Conservation (phyloP, 2,888 invertebrate genomes). For the Drosophila subquinaria region DNA sequence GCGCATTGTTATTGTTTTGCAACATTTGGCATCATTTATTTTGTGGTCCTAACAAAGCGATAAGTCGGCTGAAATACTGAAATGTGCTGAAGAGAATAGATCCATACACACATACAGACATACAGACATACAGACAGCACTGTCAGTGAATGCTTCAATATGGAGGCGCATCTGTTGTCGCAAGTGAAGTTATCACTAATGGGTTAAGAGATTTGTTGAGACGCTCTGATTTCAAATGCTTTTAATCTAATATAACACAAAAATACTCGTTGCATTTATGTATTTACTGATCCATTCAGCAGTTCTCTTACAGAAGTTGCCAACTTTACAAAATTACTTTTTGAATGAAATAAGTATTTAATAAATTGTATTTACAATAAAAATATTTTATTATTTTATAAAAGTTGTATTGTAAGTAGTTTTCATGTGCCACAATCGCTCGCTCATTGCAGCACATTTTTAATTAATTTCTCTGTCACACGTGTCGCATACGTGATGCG, state of each 20-base stretch:
- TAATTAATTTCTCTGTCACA: conserved; percentile 35
- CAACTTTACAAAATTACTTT: not conserved
- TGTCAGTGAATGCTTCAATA: conserved; percentile 14
- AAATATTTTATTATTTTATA: not conserved
- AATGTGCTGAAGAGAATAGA: conserved; percentile 19
- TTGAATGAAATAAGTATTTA: not conserved
- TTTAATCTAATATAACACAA: not conserved
- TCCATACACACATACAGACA: not conserved
- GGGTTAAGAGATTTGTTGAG: conserved; percentile 23
- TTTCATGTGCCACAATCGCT: conserved; percentile 4
- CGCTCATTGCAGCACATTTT: conserved; percentile 14
- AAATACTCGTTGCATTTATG: not conserved
- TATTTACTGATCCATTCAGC: not conserved
- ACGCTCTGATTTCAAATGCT: not conserved
- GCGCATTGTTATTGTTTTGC: conserved; percentile 60
- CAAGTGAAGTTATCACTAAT: conserved; percentile 27
- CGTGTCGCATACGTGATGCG: conserved; percentile 25
- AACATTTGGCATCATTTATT: conserved; percentile 69
- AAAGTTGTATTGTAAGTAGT: not conserved
- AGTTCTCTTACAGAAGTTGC: not conserved
- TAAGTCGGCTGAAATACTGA: conserved; percentile 48
- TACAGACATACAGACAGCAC: conserved; percentile 4
- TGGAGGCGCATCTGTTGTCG: conserved; percentile 29
- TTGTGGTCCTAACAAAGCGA: conserved; percentile 53
- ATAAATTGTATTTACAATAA: not conserved